Evolutionary conservation across 2,888 invertebrate genomes (phyloP).

Genomic region (Calliscelio sp.): DNA sequence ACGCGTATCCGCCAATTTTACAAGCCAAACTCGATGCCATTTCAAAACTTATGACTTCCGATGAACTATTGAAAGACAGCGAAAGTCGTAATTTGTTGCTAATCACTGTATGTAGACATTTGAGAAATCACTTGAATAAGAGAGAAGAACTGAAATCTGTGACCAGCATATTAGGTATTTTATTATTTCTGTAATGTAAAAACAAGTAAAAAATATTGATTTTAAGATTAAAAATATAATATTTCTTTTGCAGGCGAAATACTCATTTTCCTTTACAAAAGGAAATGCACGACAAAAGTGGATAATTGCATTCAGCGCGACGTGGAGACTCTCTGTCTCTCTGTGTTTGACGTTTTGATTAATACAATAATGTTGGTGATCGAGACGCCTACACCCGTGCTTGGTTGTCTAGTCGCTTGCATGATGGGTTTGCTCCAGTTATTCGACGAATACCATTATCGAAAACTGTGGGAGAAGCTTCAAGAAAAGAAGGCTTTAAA

Average conservation of each 20-base stretch:
- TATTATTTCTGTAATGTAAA: too few relatives aligned
- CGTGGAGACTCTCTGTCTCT: constrained; percentile 93
- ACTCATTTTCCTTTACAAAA: constrained; percentile 89
- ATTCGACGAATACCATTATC: constrained; percentile 95
- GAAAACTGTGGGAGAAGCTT: constrained; percentile 93
- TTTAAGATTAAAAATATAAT: not conserved
- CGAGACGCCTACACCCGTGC: constrained; percentile 91
- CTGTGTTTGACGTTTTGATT: constrained; percentile 93
- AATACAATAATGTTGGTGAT: constrained; percentile 94
- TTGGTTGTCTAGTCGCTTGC: constrained; percentile 94
- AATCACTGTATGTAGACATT: constrained; percentile 93
- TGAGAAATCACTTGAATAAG: constrained; percentile 93
- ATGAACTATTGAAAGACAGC: constrained; percentile 90
- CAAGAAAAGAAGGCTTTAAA: constrained; percentile 90
- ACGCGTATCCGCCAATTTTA: constrained; percentile 90
- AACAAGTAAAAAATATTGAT: too few relatives aligned
- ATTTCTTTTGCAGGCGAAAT: constrained; percentile 88
- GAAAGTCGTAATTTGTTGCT: constrained; percentile 95
- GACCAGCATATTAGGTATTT: constrained; percentile 91
- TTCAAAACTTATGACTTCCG: constrained; percentile 92
- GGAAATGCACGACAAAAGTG: constrained; percentile 87
- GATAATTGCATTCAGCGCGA: constrained; percentile 91
- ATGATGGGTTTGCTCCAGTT: constrained; percentile 94
- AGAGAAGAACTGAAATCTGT: constrained; percentile 94
- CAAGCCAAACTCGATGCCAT: constrained; percentile 94